phyloP scores from a whole-genome alignment of 2,797 vertebrate species.

The Melanotaenia pygmaea region DNA sequence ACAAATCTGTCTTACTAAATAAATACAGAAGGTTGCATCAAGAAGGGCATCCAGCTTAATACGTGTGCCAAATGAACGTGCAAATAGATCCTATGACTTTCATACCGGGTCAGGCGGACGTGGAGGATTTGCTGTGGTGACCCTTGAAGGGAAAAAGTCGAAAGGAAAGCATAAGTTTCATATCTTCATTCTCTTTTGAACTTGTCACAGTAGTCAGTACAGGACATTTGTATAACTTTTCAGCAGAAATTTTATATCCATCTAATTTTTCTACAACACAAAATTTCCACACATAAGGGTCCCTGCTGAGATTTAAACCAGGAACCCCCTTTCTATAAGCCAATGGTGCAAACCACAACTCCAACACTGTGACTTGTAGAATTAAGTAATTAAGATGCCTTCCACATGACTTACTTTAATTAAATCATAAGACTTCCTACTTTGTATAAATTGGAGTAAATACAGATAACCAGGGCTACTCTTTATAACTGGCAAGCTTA shows the following conservation, averaged over 20 bases:
- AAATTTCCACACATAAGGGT: background rate
- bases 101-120: too few relatives aligned
- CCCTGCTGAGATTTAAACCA: background rate
- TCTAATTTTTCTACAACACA: background rate
- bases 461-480: background rate
- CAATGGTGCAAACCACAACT: background rate
- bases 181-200: background rate
- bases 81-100: too few relatives aligned
- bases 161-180: too few relatives aligned
- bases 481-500: background rate
- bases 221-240: background rate
- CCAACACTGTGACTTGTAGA: background rate
- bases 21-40: too few relatives aligned
- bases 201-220: background rate
- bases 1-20: background rate
- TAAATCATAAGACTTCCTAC: conserved; percentile 1
- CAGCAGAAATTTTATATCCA: background rate
- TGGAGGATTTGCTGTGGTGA: too few relatives aligned
- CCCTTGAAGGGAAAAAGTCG: too few relatives aligned
- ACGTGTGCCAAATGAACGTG: too few relatives aligned
- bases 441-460: conserved; percentile 7
- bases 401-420: conserved; percentile 1
- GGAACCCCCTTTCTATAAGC: background rate
- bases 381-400: background rate
- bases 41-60: too few relatives aligned